phyloP scores from a whole-genome alignment of 2,888 invertebrate species.

The Habrosyne pyritoides region DNA sequence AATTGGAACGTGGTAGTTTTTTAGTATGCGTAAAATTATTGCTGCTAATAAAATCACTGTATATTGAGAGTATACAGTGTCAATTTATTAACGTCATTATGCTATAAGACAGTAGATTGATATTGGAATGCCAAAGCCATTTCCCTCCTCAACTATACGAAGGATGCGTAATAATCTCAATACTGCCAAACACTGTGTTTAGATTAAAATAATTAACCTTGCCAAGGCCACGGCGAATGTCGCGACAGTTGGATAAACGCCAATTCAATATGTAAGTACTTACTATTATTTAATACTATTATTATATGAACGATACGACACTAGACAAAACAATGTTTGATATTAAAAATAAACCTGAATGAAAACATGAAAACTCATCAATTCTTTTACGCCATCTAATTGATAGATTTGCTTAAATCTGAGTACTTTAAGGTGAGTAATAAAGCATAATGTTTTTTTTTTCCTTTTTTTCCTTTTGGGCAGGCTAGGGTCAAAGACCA shows the following conservation, averaged over 20 bases:
- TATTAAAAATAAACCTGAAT: slow-evolving; percentile 9
- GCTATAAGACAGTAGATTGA: no score
- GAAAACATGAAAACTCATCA: slow-evolving; percentile 13
- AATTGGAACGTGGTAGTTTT: no score
- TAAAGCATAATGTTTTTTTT: no score
- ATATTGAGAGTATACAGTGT: no score
- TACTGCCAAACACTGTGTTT: slow-evolving; percentile 33
- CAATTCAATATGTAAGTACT: slow-evolving; percentile 53
- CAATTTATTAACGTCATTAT: no score
- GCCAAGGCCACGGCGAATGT: slow-evolving; percentile 73
- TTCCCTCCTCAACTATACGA: neutral
- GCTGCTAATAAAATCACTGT: no score
- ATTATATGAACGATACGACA: slow-evolving; percentile 20
- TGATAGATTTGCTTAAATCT: neutral
- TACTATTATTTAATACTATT: slow-evolving; percentile 41
- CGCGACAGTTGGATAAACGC: slow-evolving; percentile 65
- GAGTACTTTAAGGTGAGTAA: no score
- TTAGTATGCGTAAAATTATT: no score
- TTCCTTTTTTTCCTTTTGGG: no score
- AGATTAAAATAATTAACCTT: slow-evolving; percentile 75
- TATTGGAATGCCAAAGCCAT: neutral
- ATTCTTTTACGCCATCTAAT: slow-evolving; percentile 12
- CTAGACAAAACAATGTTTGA: slow-evolving; percentile 15
- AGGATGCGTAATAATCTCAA: slow-evolving; percentile 1
- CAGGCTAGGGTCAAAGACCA: no score